phyloP scores from a whole-genome alignment of 2,888 invertebrate species.

The Acronicta leporina region DNA sequence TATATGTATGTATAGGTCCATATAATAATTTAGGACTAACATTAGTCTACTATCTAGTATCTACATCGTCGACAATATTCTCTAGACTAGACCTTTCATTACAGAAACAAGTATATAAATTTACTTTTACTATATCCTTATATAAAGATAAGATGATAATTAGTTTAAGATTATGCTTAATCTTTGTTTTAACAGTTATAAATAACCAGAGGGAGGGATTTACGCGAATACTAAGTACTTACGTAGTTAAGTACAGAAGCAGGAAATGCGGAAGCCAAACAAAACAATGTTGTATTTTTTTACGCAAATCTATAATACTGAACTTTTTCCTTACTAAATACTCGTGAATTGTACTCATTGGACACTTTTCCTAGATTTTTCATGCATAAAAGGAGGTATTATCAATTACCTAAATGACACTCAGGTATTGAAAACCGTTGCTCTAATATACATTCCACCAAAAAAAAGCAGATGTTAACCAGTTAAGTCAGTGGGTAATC shows the following conservation, averaged over 20 bases:
- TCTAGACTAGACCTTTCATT: not conserved
- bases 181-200: slow-evolving; percentile 15
- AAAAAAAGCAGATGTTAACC: too few species aligned
- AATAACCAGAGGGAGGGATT: slow-evolving; percentile 11
- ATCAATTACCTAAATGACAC: too few species aligned
- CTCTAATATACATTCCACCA: too few species aligned
- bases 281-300: slow-evolving; percentile 42
- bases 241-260: slow-evolving; percentile 9
- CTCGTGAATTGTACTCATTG: not conserved
- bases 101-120: not conserved
- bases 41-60: too few species aligned
- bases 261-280: slow-evolving; percentile 40
- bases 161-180: slow-evolving; percentile 18
- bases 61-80: not conserved
- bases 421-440: too few species aligned
- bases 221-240: slow-evolving; percentile 12
- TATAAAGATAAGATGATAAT: slow-evolving; percentile 16
- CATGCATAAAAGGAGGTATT: too few species aligned
- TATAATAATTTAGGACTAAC: too few species aligned
- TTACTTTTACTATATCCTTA: slow-evolving; percentile 3
- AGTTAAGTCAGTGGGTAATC: too few species aligned
- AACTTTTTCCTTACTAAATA: slow-evolving; percentile 5
- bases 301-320: slow-evolving; percentile 11
- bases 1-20: too few species aligned
- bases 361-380: too few species aligned